phyloP scores from a whole-genome alignment of 2,888 invertebrate genomes.

The Trimorus sp. region DNA sequence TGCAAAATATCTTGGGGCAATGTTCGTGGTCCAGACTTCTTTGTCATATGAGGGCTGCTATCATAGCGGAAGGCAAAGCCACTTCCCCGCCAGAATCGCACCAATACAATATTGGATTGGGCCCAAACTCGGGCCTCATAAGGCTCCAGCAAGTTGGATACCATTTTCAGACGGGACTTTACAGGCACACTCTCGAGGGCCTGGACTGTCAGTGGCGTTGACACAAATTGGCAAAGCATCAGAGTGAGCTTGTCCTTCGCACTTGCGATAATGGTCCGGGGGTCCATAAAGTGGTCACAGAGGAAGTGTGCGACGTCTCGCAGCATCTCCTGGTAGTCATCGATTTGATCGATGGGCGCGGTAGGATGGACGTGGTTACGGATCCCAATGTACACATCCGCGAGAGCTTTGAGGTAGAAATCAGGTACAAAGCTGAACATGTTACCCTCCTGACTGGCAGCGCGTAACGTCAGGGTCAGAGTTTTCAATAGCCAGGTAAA shows the following conservation, averaged over 20 bases:
- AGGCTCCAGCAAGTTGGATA: slow-evolving; percentile 87
- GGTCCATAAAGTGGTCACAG: slow-evolving; percentile 89
- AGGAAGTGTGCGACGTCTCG: slow-evolving; percentile 88
- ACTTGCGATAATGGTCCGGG: slow-evolving; percentile 88
- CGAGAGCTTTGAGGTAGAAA: slow-evolving; percentile 87
- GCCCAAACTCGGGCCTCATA: slow-evolving; percentile 93
- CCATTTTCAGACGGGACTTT: slow-evolving; percentile 85
- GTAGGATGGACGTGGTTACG: slow-evolving; percentile 87
- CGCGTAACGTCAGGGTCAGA: slow-evolving; percentile 84
- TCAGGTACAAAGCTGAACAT: slow-evolving; percentile 89
- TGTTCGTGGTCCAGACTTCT: slow-evolving; percentile 81
- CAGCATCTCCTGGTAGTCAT: slow-evolving; percentile 85
- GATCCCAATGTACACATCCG: slow-evolving; percentile 86
- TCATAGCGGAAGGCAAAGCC: slow-evolving; percentile 89
- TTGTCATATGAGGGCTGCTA: slow-evolving; percentile 82
- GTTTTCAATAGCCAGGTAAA: slow-evolving; percentile 85
- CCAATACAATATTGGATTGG: slow-evolving; percentile 92
- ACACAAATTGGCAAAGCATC: slow-evolving; percentile 89
- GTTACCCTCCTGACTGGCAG: slow-evolving; percentile 84
- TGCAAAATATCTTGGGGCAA: slow-evolving; percentile 81
- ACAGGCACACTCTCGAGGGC: slow-evolving; percentile 87
- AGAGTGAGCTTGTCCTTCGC: slow-evolving; percentile 90
- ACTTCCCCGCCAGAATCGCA: slow-evolving; percentile 92
- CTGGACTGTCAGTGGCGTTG: slow-evolving; percentile 87
- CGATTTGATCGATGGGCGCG: slow-evolving; percentile 83